Conservation (phyloP, 1,140 invertebrate genomes). For the Orius laevigatus region DNA sequence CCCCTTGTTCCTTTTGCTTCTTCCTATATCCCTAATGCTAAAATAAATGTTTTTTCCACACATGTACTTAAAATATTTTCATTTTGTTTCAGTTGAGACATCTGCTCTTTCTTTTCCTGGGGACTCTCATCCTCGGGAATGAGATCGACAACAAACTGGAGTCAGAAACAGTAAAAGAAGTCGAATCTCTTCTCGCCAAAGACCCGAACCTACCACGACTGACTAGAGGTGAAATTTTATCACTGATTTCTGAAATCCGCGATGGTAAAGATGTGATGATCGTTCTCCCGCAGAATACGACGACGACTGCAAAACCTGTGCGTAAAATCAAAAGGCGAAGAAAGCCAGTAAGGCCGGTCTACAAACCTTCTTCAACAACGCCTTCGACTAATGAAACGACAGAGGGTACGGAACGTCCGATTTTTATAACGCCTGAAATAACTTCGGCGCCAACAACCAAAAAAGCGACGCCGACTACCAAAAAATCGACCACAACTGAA, state of each 20-base stretch:
- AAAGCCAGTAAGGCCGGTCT: conserved; percentile 4
- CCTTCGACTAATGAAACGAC: conserved; percentile 2
- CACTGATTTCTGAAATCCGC: conserved; percentile 29
- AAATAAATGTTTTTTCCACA: too few relatives aligned
- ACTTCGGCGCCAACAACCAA: not conserved
- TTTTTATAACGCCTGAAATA: not conserved
- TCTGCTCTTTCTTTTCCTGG: too few relatives aligned
- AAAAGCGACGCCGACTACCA: not conserved
- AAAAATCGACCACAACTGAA: not conserved
- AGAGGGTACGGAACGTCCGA: conserved; percentile 5
- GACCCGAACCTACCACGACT: conserved; percentile 37
- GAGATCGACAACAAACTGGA: too few relatives aligned
- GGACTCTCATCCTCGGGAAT: too few relatives aligned
- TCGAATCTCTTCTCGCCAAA: conserved; percentile 35
- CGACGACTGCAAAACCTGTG: conserved; percentile 1
- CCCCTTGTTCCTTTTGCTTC: too few relatives aligned
- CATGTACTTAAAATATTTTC: too few relatives aligned
- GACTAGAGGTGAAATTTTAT: conserved; percentile 36
- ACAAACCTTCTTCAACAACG: conserved; percentile 18
- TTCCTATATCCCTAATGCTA: too few relatives aligned
- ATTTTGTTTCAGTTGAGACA: too few relatives aligned
- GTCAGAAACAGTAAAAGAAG: conserved; percentile 19
- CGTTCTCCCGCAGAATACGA: conserved; percentile 5
- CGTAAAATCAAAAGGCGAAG: conserved; percentile 10
- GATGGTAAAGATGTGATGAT: conserved; percentile 12